phyloP scores from a whole-genome alignment of 2,888 invertebrate genomes.

The Malachius bipustulatus region DNA sequence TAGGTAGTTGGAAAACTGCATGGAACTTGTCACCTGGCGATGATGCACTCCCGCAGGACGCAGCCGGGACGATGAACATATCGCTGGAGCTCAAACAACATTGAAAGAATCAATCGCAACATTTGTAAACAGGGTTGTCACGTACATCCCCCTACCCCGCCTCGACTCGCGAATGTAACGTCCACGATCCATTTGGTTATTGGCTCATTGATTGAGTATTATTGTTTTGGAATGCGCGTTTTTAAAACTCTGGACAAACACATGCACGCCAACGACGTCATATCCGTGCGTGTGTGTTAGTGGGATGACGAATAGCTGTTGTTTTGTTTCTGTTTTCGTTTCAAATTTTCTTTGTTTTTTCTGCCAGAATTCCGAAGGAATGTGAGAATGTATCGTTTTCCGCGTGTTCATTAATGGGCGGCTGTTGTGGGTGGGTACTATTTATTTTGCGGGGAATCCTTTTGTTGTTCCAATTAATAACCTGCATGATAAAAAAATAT shows the following conservation, averaged over 20 bases:
- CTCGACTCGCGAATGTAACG: constrained; percentile 31
- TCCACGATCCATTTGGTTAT: constrained; percentile 40
- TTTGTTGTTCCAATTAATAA: no score
- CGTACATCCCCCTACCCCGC: constrained; percentile 35
- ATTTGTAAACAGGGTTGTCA: constrained; percentile 42
- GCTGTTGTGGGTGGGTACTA: no score
- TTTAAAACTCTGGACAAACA: constrained; percentile 40
- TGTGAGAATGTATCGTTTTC: no score
- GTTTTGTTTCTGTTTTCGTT: constrained; percentile 20
- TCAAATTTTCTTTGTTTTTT: constrained; percentile 17
- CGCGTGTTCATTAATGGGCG: no score
- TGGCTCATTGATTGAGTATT: constrained; percentile 42
- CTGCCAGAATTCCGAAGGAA: no score
- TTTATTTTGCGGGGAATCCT: no score
- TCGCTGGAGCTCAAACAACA: constrained; percentile 35
- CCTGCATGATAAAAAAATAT: no score
- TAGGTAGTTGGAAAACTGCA: no score
- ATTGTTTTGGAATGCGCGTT: constrained; percentile 42
- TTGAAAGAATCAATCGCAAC: constrained; percentile 39
- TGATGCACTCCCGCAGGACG: not conserved
- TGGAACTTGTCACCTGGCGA: no score
- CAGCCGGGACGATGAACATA: not conserved
- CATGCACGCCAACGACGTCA: constrained; percentile 19
- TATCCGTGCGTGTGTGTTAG: constrained; percentile 19
- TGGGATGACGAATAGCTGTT: constrained; percentile 27